These are phyloP conservation scores for Chelonia mydas DNA, from an alignment of 2,797 vertebrate genomes.

Conservation along the genomic window DNA sequence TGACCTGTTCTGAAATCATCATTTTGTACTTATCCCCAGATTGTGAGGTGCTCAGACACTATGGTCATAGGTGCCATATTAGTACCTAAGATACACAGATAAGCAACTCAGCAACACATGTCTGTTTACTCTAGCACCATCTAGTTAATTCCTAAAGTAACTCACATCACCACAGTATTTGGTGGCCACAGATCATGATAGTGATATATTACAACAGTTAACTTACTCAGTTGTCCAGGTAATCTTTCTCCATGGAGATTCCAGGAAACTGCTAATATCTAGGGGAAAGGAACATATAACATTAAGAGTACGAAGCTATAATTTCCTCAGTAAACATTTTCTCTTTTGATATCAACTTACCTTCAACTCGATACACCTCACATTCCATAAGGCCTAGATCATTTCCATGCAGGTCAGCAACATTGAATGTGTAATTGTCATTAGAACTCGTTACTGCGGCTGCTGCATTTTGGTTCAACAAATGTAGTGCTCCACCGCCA, in stretches of 20 bases:
- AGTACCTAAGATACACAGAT: not conserved
- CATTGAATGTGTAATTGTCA: not conserved
- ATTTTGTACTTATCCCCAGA: not conserved
- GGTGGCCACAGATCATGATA: not conserved
- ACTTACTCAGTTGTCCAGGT: not conserved
- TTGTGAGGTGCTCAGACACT: not conserved
- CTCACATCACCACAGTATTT: not conserved
- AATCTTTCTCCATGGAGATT: not conserved
- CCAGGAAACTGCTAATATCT: not conserved
- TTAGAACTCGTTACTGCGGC: not conserved
- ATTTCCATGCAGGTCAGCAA: not conserved
- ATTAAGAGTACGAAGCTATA: not conserved
- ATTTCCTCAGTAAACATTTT: not conserved
- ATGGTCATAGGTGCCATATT: not conserved
- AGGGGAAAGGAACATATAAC: not conserved
- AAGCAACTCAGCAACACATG: not conserved
- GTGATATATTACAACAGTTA: not conserved
- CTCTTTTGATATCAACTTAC: not conserved
- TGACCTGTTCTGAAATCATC: not conserved
- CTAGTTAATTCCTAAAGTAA: not conserved
- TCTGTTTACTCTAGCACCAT: not conserved
- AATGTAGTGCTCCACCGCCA: not conserved
- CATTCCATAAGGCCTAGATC: not conserved
- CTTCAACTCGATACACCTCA: slow-evolving; percentile 43
- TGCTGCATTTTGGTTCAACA: not conserved